Percentiles rank a stretch among this genome's conserved stretches.
Evolutionary conservation across 2,113 vertebrate genomes (phyloP).

Genomic region (Lepidothrix coronata): DNA sequence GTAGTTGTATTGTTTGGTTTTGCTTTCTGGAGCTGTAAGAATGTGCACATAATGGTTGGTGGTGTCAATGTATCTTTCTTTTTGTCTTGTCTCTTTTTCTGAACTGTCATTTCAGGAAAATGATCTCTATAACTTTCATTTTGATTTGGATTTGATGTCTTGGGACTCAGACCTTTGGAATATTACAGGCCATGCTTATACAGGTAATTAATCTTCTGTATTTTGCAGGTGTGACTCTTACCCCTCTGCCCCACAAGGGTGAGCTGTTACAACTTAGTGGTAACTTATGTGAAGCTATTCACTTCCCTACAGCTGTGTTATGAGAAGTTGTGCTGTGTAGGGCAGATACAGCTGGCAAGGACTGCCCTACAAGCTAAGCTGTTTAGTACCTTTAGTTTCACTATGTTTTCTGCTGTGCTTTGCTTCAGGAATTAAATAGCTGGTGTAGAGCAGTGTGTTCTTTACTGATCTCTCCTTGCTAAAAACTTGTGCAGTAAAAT

Average conservation of each 20-base stretch:
- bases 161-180: conserved; percentile 79
- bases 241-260: background rate
- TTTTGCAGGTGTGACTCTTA: background rate
- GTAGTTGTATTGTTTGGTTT: background rate
- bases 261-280: background rate
- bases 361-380: background rate
- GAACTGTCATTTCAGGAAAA: conserved; percentile 73
- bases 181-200: conserved; percentile 67
- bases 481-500: background rate
- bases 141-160: conserved; percentile 84
- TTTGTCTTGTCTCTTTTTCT: conserved; percentile 12
- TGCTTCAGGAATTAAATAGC: background rate
- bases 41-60: background rate
- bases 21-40: background rate
- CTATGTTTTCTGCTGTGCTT: background rate
- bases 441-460: background rate
- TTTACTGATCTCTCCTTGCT: background rate
- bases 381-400: background rate
- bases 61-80: background rate
- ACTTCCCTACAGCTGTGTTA: background rate
- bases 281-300: background rate
- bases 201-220: conserved; percentile 73
- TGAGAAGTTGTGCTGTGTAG: background rate
- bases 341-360: background rate
- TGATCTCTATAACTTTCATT: conserved; percentile 79